phyloP scores from a whole-genome alignment of 2,113 vertebrate genomes.

The Prunella fulvescens region DNA sequence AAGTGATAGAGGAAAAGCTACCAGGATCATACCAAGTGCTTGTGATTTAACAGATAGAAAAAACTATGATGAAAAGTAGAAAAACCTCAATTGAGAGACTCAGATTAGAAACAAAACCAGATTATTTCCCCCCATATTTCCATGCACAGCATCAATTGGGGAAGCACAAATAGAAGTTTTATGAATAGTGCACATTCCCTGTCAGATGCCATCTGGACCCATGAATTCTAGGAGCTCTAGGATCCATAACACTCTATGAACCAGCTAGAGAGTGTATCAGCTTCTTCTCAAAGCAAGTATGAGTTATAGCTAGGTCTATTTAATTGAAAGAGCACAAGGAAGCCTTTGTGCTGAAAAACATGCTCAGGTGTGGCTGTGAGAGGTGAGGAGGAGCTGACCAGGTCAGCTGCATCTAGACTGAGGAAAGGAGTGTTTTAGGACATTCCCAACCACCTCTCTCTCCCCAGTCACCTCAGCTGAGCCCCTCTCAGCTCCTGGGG shows the following conservation, averaged over 20 bases:
- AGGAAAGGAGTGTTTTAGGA: not conserved
- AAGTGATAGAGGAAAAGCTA: not conserved
- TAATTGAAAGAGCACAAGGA: not conserved
- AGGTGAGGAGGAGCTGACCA: not conserved
- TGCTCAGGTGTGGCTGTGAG: not conserved
- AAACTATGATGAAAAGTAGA: not conserved
- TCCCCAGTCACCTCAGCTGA: not conserved
- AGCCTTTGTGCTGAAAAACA: not conserved
- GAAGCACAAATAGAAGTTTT: not conserved
- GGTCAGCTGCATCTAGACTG: not conserved
- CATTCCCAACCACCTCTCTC: not conserved
- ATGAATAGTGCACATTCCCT: too few relatives aligned
- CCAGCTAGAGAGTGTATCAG: not conserved
- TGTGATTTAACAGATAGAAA: not conserved
- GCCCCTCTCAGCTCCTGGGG: too few relatives aligned
- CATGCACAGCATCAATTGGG: not conserved
- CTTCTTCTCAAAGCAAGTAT: not conserved
- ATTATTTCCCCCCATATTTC: not conserved
- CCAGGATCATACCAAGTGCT: not conserved
- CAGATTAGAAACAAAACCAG: not conserved
- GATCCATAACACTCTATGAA: not conserved
- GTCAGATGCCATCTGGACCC: rapidly evolving
- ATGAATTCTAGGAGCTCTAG: not conserved
- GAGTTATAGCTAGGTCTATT: not conserved
- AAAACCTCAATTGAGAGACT: not conserved